Evolutionary conservation across 2,888 invertebrate genomes (phyloP).

Genomic region (Synanthedon vespiformis): DNA sequence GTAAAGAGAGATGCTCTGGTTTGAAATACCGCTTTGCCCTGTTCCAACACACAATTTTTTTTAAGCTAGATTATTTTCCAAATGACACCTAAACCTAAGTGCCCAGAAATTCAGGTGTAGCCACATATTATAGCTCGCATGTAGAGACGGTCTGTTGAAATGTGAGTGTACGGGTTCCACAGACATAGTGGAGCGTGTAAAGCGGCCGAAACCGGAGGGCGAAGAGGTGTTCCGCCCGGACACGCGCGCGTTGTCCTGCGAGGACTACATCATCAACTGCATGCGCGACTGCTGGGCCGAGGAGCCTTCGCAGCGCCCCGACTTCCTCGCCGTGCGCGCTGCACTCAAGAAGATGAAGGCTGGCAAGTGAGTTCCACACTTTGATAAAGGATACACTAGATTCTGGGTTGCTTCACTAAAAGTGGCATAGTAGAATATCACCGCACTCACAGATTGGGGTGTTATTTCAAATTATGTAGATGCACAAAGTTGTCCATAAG

Average conservation of each 20-base stretch:
- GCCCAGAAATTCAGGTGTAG: no score
- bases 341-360: slow-evolving; percentile 90
- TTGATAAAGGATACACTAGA: no score
- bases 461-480: no score
- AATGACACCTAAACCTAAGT: no score
- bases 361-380: slow-evolving; percentile 80
- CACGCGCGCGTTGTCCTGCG: slow-evolving; percentile 76
- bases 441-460: no score
- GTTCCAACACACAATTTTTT: background rate
- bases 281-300: slow-evolving; percentile 94
- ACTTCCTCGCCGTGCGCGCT: slow-evolving; percentile 82
- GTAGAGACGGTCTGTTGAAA: background rate
- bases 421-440: no score
- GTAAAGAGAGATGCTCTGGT: no score
- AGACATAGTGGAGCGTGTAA: slow-evolving; percentile 90
- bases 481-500: no score
- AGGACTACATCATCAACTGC: slow-evolving; percentile 83
- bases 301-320: slow-evolving; percentile 84
- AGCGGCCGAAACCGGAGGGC: slow-evolving; percentile 74
- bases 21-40: no score
- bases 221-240: slow-evolving; percentile 85
- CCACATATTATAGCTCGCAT: background rate
- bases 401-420: no score
- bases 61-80: background rate
- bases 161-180: slow-evolving; percentile 6